These are phyloP conservation scores for Nylanderia fulva DNA, from an alignment of 1,140 invertebrate species.

Conservation along the genomic window DNA sequence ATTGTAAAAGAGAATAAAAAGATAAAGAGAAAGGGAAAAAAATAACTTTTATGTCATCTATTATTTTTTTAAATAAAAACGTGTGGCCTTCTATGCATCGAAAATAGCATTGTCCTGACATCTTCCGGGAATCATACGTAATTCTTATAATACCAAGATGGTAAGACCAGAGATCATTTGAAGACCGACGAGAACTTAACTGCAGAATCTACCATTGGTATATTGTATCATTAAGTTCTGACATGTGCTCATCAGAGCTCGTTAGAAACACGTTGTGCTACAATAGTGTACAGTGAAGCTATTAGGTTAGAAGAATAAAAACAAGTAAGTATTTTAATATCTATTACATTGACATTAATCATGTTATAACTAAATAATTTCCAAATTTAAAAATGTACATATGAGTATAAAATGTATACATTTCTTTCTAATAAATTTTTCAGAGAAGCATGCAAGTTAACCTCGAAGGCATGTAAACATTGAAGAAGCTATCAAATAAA, in stretches of 20 bases:
- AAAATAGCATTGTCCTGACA: slow-evolving; percentile 2
- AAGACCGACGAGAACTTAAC: not conserved
- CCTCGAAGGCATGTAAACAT: slow-evolving; percentile 23
- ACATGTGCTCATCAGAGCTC: not conserved
- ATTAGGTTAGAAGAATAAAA: not conserved
- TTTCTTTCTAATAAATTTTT: not conserved
- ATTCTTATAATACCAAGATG: not conserved
- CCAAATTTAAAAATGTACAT: not conserved
- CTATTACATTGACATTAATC: not conserved
- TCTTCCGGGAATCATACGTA: not conserved
- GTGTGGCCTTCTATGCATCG: too few species aligned
- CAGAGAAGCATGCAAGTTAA: not conserved
- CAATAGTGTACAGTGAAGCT: not conserved
- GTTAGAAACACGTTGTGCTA: not conserved
- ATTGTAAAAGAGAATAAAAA: too few species aligned
- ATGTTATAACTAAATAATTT: slow-evolving; percentile 1
- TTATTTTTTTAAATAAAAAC: too few species aligned
- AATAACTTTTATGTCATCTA: too few species aligned
- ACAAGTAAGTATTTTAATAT: not conserved
- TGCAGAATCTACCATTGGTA: not conserved
- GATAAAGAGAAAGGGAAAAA: too few species aligned
- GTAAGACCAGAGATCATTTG: not conserved
- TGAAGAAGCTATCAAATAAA: not conserved
- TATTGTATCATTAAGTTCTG: too few species aligned
- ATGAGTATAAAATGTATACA: not conserved